Evolutionary conservation across 2,797 vertebrate species (phyloP).

Genomic region (Anguilla megastoma): DNA sequence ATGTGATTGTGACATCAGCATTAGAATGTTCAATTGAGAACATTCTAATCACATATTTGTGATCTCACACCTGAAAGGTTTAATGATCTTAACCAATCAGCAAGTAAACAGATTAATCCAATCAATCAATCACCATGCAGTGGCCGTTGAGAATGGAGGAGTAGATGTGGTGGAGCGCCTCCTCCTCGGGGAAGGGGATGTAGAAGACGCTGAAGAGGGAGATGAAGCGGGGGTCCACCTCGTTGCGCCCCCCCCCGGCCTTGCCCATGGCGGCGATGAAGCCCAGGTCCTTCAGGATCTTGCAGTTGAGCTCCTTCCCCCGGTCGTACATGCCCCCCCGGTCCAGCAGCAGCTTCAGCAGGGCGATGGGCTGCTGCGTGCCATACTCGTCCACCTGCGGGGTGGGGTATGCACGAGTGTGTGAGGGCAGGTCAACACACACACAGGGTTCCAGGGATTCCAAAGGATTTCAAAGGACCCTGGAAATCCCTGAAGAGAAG

Average conservation of each 20-base stretch:
- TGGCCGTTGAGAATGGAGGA: slow-evolving; percentile 89
- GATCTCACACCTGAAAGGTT: neutral
- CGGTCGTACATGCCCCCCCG: slow-evolving; percentile 88
- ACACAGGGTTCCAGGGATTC: neutral
- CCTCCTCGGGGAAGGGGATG: slow-evolving; percentile 83
- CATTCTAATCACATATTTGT: neutral
- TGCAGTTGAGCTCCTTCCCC: slow-evolving; percentile 89
- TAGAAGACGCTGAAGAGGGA: slow-evolving; percentile 94
- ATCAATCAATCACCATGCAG: slow-evolving; percentile 70
- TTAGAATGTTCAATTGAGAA: neutral
- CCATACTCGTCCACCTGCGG: slow-evolving; percentile 90
- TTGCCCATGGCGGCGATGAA: slow-evolving; percentile 96
- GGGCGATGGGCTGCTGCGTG: slow-evolving; percentile 93
- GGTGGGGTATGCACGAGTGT: neutral
- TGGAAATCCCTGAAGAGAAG: neutral
- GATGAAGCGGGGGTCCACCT: slow-evolving; percentile 89
- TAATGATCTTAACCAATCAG: neutral
- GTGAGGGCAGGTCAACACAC: slow-evolving; percentile 1
- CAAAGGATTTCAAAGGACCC: neutral
- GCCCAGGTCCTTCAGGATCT: slow-evolving; percentile 86
- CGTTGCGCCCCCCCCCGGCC: slow-evolving; percentile 91
- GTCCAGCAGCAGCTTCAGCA: slow-evolving; percentile 89
- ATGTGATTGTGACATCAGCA: neutral
- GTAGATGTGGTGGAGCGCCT: slow-evolving; percentile 87
- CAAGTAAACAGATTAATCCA: neutral